Base-by-base conservation (phyloP, 2,888 invertebrate species). In the Dynastes tityus region DNA sequence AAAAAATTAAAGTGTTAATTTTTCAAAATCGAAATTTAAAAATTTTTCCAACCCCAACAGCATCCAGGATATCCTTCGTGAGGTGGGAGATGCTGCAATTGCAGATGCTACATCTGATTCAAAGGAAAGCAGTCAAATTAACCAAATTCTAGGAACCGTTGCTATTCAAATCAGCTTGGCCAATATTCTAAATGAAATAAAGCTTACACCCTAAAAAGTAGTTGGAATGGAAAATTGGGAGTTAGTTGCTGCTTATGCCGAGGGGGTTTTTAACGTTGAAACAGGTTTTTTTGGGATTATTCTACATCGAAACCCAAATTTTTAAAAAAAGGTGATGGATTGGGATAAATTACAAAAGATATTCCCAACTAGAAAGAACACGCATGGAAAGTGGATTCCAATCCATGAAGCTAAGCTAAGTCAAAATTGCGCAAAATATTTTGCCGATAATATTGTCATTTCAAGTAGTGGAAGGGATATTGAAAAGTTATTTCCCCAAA, bases 201-300 rank as follows among this genome's bases (percentile, higher is more conserved):
- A 90, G 67, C 16, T 88, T 0, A 76, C 82, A n/a, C 83, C 84
- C 3, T 82, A 83, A 58, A 77, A 77, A 6, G 77, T 84, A 11
- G 81, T 85, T 40, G 87, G 97, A 1, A 96, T 97, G 88, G 97
- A 97, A 4, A 94, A 96, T 0, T 98, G 98, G 13, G 97, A 98
- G 87, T 90, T 98, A 1, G 95, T 95, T 0, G 97, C 97, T 87
- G 97, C 95, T 0, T 98, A 98, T 89, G 96, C 96, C 4, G 97
- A 98, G 87, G 96, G 95, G 0, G n/a, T 94, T 94, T 80, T 92
- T 98, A 81, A 95, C 95, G 0, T 92, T 94, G 0, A 95, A 96
- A 84, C 94, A 97, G 89, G 94, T 95, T 11, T 22, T 73, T 13
- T 65, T 71, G 27, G 67, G 22, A 0, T 11, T 89, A 92, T 97